phyloP scores from a whole-genome alignment of 2,888 invertebrate species.

The Macaria notata region DNA sequence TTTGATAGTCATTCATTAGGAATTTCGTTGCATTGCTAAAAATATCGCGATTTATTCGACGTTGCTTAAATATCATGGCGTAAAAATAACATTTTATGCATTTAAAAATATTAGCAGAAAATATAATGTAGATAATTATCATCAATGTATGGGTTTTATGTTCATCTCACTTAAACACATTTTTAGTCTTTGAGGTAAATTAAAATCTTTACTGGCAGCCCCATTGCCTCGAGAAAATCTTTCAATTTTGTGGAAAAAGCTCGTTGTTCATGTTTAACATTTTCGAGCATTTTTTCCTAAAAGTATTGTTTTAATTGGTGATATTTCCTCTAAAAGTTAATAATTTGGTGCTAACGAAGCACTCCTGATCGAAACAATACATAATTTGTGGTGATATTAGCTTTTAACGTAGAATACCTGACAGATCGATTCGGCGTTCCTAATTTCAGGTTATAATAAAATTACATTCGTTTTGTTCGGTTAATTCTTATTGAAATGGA shows the following conservation, averaged over 20 bases:
- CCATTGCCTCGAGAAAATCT: conserved; percentile 35
- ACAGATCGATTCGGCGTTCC: conserved; percentile 70
- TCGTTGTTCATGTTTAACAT: conserved; percentile 46
- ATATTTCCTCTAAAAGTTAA: conserved; percentile 41
- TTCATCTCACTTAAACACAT: no score
- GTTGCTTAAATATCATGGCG: no score
- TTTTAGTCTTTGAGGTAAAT: no score
- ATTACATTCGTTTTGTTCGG: conserved; percentile 52
- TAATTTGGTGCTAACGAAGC: conserved; percentile 25
- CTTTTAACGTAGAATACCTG: conserved; percentile 41
- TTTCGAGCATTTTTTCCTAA: conserved; percentile 49
- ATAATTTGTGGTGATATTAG: conserved; percentile 13
- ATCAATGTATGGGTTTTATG: no score
- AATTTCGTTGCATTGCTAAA: no score
- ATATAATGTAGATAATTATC: no score
- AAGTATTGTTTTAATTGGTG: conserved; percentile 44
- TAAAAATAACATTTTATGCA: no score
- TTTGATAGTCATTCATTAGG: no score
- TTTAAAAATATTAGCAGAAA: no score
- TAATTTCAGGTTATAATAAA: conserved; percentile 68
- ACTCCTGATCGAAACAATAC: conserved; percentile 14
- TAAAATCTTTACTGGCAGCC: conserved; percentile 36
- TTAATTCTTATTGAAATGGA: conserved; percentile 64
- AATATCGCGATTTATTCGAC: no score
- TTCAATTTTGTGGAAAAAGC: conserved; percentile 56